Evolutionary conservation across 2,888 invertebrate genomes (phyloP).

Genomic region (Carcina quercana): DNA sequence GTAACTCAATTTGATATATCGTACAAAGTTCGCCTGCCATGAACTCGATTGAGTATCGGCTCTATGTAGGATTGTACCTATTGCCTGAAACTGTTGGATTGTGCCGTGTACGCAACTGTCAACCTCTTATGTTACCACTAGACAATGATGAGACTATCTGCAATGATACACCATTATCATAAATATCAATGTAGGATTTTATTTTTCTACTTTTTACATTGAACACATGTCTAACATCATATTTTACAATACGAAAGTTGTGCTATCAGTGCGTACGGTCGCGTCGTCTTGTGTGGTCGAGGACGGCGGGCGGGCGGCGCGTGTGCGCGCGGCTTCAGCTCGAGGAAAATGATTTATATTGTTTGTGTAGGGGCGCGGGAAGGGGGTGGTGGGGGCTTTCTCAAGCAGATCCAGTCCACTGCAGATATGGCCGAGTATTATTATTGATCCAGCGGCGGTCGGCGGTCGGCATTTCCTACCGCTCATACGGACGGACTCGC

Average conservation of each 20-base stretch:
- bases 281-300: background rate
- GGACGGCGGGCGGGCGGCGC: slow-evolving; percentile 24
- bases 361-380: slow-evolving; percentile 56
- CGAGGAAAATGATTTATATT: slow-evolving; percentile 71
- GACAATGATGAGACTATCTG: no score
- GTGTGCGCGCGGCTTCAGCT: slow-evolving; percentile 50
- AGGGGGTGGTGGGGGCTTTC: slow-evolving; percentile 45
- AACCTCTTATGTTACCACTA: no score
- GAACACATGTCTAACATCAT: no score
- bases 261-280: background rate
- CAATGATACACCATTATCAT: no score
- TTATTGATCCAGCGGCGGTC: slow-evolving; percentile 62
- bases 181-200: no score
- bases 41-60: slow-evolving; percentile 46
- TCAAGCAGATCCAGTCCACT: slow-evolving; percentile 71
- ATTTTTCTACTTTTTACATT: no score
- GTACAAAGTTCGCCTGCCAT: slow-evolving; percentile 64
- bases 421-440: slow-evolving; percentile 74
- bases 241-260: no score
- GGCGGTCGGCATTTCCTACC: slow-evolving; percentile 66
- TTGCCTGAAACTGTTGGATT: no score
- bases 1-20: slow-evolving; percentile 74
- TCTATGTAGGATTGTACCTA: no score
- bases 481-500: slow-evolving; percentile 52
- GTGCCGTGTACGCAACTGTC: no score